Percentiles rank a stretch among this genome's conserved stretches.
Conservation (phyloP, 2,113 vertebrate species). For the Oxygymnocypris stewartii region DNA sequence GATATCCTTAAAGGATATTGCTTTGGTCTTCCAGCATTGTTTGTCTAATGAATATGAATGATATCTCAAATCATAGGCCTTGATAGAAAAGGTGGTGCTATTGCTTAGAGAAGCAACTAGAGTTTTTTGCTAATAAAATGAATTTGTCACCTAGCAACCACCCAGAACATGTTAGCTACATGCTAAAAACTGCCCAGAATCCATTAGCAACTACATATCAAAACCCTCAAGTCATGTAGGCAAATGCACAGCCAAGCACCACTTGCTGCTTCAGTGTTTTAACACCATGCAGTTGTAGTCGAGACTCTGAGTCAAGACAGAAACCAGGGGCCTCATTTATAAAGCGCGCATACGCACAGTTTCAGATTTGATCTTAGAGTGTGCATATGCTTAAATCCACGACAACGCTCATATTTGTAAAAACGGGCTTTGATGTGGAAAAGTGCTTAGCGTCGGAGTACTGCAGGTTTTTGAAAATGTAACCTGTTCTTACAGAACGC, state of each 20-base stretch:
- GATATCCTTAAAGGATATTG: too few species aligned
- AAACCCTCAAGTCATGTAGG: not conserved
- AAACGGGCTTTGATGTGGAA: too few species aligned
- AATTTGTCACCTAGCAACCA: not conserved
- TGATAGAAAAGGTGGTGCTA: not conserved
- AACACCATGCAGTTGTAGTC: not conserved
- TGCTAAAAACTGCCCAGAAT: not conserved
- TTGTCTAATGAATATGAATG: not conserved
- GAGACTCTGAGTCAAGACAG: too few species aligned
- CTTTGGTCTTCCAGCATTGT: not conserved
- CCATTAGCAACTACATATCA: not conserved
- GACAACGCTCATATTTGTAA: too few species aligned
- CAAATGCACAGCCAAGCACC: not conserved
- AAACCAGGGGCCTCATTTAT: too few species aligned
- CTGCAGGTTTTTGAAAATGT: too few species aligned
- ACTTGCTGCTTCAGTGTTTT: not conserved
- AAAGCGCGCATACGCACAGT: too few species aligned
- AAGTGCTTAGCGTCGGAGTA: too few species aligned
- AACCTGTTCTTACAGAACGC: too few species aligned
- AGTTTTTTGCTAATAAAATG: not conserved
- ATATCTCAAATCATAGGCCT: not conserved
- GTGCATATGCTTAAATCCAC: too few species aligned
- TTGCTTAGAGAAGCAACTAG: not conserved
- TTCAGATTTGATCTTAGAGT: too few species aligned
- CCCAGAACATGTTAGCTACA: constrained; percentile 8